Evolutionary conservation across 2,888 invertebrate genomes (phyloP).

Genomic region (Azorinus chamasolen): DNA sequence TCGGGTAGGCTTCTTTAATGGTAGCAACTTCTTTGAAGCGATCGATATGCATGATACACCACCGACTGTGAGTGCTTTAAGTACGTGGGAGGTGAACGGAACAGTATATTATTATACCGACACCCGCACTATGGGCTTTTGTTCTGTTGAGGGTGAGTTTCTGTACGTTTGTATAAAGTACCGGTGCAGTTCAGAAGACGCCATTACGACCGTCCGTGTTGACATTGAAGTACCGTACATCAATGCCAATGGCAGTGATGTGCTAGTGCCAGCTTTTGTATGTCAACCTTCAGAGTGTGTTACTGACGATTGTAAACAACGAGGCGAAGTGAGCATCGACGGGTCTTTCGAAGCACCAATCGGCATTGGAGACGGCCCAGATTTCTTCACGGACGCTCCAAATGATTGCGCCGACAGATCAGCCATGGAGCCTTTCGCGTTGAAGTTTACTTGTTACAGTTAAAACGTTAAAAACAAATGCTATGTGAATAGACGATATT

Average conservation of each 20-base stretch:
- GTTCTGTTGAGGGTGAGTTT: background rate
- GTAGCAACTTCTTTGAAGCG: conserved; percentile 1
- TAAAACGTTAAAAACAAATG: too few species aligned
- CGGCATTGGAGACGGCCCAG: background rate
- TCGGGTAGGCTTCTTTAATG: conserved; percentile 7
- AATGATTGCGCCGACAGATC: too few species aligned
- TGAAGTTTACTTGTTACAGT: too few species aligned
- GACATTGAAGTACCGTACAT: conserved; percentile 10
- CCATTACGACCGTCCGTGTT: conserved; percentile 14
- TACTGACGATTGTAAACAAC: background rate
- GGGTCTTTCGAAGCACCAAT: background rate
- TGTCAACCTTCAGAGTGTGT: too few species aligned
- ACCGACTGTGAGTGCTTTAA: conserved; percentile 26
- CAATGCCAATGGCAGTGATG: background rate
- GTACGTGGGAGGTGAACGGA: conserved; percentile 14
- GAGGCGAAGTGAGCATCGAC: background rate
- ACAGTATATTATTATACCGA: conserved; percentile 18
- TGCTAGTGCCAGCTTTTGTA: too few species aligned
- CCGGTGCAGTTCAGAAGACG: conserved; percentile 16
- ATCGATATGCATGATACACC: background rate
- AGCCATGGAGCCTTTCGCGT: too few species aligned
- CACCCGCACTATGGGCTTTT: background rate
- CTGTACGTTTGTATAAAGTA: conserved; percentile 22
- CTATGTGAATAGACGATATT: too few species aligned
- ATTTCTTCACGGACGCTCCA: background rate